Evolutionary conservation across 2,888 invertebrate genomes (phyloP), one percentile per base, ranked within the genome.

Genomic region (Eumacrocentrus americanus): DNA sequence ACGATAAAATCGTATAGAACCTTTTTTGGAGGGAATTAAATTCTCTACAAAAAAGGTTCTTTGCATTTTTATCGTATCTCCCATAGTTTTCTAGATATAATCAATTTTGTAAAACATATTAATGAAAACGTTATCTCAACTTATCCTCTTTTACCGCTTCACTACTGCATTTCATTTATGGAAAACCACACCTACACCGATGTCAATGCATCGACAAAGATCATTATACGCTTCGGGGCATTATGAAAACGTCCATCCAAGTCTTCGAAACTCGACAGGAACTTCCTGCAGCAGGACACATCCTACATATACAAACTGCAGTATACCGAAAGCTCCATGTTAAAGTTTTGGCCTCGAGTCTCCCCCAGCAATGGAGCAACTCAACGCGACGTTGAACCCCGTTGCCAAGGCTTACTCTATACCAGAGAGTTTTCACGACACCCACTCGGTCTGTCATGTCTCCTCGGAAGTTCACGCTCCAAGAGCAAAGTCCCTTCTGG

Each of bases 371-470:
- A 7, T 14, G 20, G 34, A 44, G 46, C 14, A 55, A 46, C 29
- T 54, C 29, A 46, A 55, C 7, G 51, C 35, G 51, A 51, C 37
- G 46, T 44, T 29, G 16, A 55, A 55, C 44, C 54, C 18, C 46
- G n/a, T 6, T 53, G 29, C 42, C 29, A 14, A 18, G 42, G 40
- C 42, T 53, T 35, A 29, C 9, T 29, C 12, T 34, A 4, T 37
- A 37, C 6, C n/a, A 2, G 18, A 12, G 37, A 51, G 20, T 51
- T 22, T 37, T 20, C 37, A 51, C 20, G n/a, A 35, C 37, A 51
- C 16, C 25, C 14, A 29, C 50, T 29, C 11, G 35, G 46, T 25
- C 46, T 20, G 54, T 23, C 54, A 58, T 60, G 52, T 62, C 50
- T 35, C 34, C 11, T 34, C 16, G 35, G 16, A 50, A 50, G 18